Evolutionary conservation across 2,113 vertebrate genomes (phyloP).

Genomic region (Pitta sordida): DNA sequence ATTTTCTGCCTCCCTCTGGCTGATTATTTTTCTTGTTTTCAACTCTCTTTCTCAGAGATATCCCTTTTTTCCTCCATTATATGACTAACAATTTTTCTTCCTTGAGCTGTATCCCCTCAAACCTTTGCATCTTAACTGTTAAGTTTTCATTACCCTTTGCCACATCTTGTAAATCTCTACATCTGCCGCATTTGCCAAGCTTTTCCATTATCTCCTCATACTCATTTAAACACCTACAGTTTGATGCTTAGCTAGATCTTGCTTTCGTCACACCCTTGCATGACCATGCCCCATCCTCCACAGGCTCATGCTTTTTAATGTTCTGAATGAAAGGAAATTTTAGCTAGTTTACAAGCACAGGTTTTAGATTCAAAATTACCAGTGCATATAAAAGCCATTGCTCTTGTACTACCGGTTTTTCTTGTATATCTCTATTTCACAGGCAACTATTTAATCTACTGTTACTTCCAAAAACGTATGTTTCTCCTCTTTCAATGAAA

Average conservation of each 20-base stretch:
- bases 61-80: background rate
- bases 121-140: background rate
- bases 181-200: background rate
- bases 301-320: background rate
- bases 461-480: background rate
- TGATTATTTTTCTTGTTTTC: background rate
- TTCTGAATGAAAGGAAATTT: background rate
- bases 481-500: background rate
- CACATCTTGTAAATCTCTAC: background rate
- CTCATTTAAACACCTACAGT: background rate
- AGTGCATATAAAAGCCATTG: background rate
- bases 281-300: rapidly evolving
- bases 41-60: background rate
- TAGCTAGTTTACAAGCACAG: background rate
- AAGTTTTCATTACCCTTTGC: background rate
- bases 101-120: background rate
- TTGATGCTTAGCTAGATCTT: background rate
- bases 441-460: background rate
- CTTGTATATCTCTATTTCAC: background rate
- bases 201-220: background rate
- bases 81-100: background rate
- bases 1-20: background rate
- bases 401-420: background rate
- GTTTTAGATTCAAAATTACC: background rate
- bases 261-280: background rate